A percentile compares a stretch with the other conserved stretches of the same genome.
These are phyloP conservation scores for Daboia siamensis DNA, from an alignment of 2,113 vertebrate species.

Conservation along the genomic window DNA sequence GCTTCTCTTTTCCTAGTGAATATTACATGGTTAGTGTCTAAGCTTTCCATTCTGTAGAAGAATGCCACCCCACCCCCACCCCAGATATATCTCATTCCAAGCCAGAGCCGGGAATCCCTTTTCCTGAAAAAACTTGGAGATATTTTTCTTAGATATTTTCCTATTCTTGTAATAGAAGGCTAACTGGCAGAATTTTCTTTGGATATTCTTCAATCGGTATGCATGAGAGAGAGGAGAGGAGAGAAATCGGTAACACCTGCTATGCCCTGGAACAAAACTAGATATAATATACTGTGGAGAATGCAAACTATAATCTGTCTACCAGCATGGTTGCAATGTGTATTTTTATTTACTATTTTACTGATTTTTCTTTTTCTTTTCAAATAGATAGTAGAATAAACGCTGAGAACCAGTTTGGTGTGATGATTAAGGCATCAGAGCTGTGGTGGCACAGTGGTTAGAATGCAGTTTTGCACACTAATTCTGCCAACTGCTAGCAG, in stretches of 20 bases:
- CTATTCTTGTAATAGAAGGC: background rate
- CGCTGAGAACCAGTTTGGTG: background rate
- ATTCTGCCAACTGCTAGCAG: background rate
- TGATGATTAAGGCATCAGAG: background rate
- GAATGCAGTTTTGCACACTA: background rate
- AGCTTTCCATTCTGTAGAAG: background rate
- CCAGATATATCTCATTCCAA: background rate
- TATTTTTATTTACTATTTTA: background rate
- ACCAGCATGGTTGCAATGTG: background rate
- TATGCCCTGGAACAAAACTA: background rate
- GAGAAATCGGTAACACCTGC: background rate
- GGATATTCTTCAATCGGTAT: background rate
- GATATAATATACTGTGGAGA: background rate
- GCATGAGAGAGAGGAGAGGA: background rate
- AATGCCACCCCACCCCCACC: background rate
- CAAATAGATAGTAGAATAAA: background rate
- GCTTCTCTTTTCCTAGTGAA: background rate
- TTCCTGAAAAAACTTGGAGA: background rate
- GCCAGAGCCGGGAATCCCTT: background rate
- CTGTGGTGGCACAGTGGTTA: background rate
- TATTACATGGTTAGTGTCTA: background rate
- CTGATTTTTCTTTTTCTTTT: background rate
- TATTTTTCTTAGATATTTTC: background rate
- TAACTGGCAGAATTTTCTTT: background rate
- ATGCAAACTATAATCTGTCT: background rate